phyloP scores from a whole-genome alignment of 23 tunicate genomes.

The Trididemnum miniatum region DNA sequence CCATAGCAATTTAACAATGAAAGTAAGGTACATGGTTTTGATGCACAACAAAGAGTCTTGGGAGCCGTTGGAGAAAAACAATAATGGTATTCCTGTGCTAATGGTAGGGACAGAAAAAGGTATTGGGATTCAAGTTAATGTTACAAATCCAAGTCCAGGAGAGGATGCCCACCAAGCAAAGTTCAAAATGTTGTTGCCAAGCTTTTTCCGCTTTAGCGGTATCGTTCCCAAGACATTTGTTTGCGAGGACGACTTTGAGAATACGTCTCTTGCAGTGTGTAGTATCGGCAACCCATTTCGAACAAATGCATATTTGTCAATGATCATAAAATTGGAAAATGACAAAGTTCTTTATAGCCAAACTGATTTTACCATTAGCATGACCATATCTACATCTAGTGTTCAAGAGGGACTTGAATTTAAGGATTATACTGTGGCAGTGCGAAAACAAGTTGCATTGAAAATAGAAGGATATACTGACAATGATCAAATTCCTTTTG shows the following conservation, averaged over 20 bases:
- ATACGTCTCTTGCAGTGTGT: conserved; percentile 52
- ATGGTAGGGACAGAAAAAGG: conserved; percentile 71
- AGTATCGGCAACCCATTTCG: conserved; percentile 80
- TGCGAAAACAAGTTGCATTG: conserved; percentile 55
- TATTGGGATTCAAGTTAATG: conserved; percentile 48
- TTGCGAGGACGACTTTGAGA: conserved; percentile 38
- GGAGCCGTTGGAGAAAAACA: neutral
- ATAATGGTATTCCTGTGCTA: conserved; percentile 18
- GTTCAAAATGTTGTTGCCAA: conserved; percentile 57
- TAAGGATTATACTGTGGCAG: conserved; percentile 38
- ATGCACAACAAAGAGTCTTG: conserved; percentile 3
- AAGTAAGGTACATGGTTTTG: conserved; percentile 55
- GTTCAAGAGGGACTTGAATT: neutral
- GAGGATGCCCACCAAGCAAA: conserved; percentile 98
- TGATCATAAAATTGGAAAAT: conserved; percentile 50
- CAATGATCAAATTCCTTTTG: conserved; percentile 62
- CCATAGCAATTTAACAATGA: conserved; percentile 52
- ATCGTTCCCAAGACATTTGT: neutral
- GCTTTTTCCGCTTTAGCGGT: conserved; percentile 35
- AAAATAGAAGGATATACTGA: conserved; percentile 52
- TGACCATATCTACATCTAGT: conserved; percentile 18
- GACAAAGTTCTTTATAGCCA: conserved; percentile 18
- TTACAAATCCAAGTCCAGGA: conserved; percentile 54
- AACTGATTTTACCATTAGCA: conserved; percentile 13
- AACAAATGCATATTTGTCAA: conserved; percentile 24